These are phyloP conservation scores for Phallusia fumigata DNA, from an alignment of 23 tunicate genomes.

Conservation along the genomic window DNA sequence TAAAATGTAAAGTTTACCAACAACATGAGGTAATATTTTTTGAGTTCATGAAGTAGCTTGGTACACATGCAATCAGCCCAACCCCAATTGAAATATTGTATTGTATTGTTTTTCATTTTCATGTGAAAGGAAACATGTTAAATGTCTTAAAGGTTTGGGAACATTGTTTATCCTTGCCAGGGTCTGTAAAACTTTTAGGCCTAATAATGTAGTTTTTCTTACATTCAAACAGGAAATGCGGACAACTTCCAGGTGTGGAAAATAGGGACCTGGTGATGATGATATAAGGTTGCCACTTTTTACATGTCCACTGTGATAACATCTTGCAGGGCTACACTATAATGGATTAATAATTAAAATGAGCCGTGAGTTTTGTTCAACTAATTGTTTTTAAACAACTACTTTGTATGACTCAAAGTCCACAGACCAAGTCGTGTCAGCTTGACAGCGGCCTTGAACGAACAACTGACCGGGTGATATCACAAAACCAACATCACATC, in stretches of 20 bases:
- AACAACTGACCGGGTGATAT: slow-evolving; percentile 22
- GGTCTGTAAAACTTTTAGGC: too few species aligned
- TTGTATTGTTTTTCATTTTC: too few species aligned
- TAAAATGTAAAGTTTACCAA: too few species aligned
- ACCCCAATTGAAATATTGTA: too few species aligned
- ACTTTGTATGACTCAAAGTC: slow-evolving; percentile 31
- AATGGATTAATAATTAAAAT: neutral
- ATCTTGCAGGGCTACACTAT: slow-evolving; percentile 28
- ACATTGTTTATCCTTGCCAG: too few species aligned
- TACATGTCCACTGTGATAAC: slow-evolving; percentile 15
- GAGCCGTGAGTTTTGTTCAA: neutral
- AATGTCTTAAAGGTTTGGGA: too few species aligned
- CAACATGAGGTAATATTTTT: too few species aligned
- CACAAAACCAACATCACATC: slow-evolving; percentile 46
- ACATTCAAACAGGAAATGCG: slow-evolving; percentile 30
- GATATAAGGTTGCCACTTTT: slow-evolving; percentile 15
- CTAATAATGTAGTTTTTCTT: neutral
- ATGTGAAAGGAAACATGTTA: too few species aligned
- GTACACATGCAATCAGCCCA: too few species aligned
- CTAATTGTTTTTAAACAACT: neutral
- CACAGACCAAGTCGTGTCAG: slow-evolving; percentile 20
- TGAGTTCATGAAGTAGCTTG: too few species aligned
- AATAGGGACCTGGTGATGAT: slow-evolving; percentile 21
- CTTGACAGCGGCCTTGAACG: slow-evolving; percentile 26
- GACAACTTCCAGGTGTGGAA: slow-evolving; percentile 23